Base-by-base conservation (phyloP, 2,113 vertebrate species). In the Mesoclemmys tuberculata region DNA sequence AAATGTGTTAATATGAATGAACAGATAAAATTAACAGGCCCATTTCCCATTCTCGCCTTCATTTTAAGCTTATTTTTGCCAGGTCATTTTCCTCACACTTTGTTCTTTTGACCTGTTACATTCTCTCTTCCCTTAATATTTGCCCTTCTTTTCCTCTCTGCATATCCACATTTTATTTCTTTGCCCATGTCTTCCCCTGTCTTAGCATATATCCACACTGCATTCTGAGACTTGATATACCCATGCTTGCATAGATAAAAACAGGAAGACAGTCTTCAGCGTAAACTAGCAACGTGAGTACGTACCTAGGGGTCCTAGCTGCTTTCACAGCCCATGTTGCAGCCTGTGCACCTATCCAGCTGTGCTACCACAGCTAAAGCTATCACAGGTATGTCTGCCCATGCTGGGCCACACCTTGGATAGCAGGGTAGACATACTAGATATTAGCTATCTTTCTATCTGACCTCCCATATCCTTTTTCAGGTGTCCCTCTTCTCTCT, bases 41-140 rank as follows among this genome's bases (percentile, higher is more conserved):
- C 8, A 19, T 79, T 10, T 21, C 13, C 35, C 89, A 92, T 27
- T 27, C 74, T 75, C 22, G 44, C 2, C 35, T 90, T 82, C 82
- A 24, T 55, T 94, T 31, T 49, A 2, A 0, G 2, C 18, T 18
- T 85, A 8, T 88, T 12, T 77, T 82, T 88, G 58, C 26, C n/a
- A 2, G 3, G 0, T 49, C 86, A 74, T 24, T 35, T 64, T 74
- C 31, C 58, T 82, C 1, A 10, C 16, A 24, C 55, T 0, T 0
- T 58, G 78, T 54, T 82, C 49, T 51, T 80, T 80, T 56, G 5
- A 46, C 24, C 55, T 10, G 0, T 64, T 75, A 26, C 74, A 44
- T 46, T 44, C 41, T 75, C 41, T 38, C 27, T 68, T 38, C 24
- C 26, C 26, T 75, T 46, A 46, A 24, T 75, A 46, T 44, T 75